Conservation (phyloP, 2,888 invertebrate genomes). For the Hyposoter dolosus region DNA sequence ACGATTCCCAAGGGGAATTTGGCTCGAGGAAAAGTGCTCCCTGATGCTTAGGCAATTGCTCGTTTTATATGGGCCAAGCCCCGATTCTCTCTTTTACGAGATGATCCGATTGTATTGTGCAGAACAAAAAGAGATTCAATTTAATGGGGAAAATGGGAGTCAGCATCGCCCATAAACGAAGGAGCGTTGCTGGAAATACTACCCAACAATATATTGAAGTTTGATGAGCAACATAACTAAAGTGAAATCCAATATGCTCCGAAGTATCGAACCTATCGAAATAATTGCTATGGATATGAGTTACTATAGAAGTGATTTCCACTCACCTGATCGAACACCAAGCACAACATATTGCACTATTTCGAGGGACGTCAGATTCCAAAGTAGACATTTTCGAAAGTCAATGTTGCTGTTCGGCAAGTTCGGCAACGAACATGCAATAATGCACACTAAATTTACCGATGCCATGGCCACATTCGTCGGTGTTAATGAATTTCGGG, state of each 20-base stretch:
- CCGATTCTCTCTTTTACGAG: conserved; percentile 70
- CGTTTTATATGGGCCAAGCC: conserved; percentile 64
- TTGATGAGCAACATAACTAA: background rate
- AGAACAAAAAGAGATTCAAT: conserved; percentile 71
- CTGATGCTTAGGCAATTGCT: background rate
- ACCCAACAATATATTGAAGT: background rate
- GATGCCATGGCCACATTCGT: too few species aligned
- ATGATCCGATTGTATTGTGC: conserved; percentile 56
- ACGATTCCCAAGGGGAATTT: conserved; percentile 64
- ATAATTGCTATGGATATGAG: background rate
- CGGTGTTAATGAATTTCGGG: background rate
- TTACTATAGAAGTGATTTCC: too few species aligned
- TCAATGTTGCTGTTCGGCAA: too few species aligned
- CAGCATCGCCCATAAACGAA: conserved; percentile 18
- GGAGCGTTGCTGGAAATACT: background rate
- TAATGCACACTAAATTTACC: too few species aligned
- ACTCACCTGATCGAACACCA: too few species aligned
- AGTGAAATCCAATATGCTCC: background rate
- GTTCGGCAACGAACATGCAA: too few species aligned
- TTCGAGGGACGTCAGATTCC: too few species aligned
- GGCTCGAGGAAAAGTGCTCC: conserved; percentile 55
- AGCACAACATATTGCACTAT: too few species aligned
- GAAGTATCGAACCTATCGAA: background rate
- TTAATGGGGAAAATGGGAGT: conserved; percentile 65
- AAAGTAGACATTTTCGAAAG: too few species aligned